These are phyloP conservation scores for Micropterix aruncella DNA, from an alignment of 2,888 invertebrate species.

Conservation along the genomic window DNA sequence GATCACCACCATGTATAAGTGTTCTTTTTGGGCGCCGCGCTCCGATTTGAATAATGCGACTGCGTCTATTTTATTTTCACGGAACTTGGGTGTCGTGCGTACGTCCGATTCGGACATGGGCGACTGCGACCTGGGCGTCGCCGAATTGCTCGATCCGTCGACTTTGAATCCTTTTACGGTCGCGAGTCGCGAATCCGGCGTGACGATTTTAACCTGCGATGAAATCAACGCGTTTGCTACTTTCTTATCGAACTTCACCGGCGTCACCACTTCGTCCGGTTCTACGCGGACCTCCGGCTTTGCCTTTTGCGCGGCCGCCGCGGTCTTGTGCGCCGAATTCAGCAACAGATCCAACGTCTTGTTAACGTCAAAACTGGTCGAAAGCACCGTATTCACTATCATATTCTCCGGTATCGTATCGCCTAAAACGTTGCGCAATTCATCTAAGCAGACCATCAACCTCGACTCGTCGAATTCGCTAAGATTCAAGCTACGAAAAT, in stretches of 20 bases:
- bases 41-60: conserved; percentile 53
- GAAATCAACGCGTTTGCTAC: background rate
- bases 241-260: conserved; percentile 19
- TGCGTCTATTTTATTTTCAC: conserved; percentile 43
- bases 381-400: conserved; percentile 57
- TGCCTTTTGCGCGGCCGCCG: conserved; percentile 1
- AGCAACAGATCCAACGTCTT: conserved; percentile 62
- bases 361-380: conserved; percentile 57
- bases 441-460: conserved; percentile 72
- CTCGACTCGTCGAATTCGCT: conserved; percentile 57
- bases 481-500: conserved; percentile 34
- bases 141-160: conserved; percentile 22
- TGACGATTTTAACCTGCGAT: conserved; percentile 18
- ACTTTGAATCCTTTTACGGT: conserved; percentile 47
- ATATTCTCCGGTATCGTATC: conserved; percentile 59
- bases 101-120: conserved; percentile 36
- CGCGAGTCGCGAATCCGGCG: conserved; percentile 26
- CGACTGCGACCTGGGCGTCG: conserved; percentile 54
- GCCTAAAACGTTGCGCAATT: conserved; percentile 66
- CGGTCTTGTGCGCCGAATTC: conserved; percentile 15
- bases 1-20: conserved; percentile 82
- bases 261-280: conserved; percentile 19
- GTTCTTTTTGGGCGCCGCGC: conserved; percentile 67
- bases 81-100: conserved; percentile 26
- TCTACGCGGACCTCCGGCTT: conserved; percentile 16